These are phyloP conservation scores for Drosophila takahashii DNA, from an alignment of 1,140 invertebrate genomes.

Conservation along the genomic window DNA sequence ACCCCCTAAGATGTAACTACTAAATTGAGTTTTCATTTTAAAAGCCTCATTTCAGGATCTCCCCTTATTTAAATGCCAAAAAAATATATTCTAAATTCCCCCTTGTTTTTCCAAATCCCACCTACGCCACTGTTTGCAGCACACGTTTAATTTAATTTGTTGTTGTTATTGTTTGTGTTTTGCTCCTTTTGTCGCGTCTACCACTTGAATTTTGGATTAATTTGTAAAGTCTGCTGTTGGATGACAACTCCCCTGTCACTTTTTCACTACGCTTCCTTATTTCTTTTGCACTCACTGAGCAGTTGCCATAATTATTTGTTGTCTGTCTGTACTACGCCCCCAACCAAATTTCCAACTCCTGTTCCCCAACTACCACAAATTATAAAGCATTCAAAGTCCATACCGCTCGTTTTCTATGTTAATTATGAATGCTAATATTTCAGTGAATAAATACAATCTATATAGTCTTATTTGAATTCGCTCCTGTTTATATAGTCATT, in stretches of 20 bases:
- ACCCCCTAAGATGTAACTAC: not conserved
- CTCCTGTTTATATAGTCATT: constrained; percentile 3
- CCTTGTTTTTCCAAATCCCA: not conserved
- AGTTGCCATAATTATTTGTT: constrained; percentile 52
- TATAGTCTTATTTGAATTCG: not conserved
- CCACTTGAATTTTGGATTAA: constrained; percentile 78
- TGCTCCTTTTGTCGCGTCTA: constrained; percentile 59
- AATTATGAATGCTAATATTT: constrained; percentile 55
- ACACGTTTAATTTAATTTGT: constrained; percentile 73
- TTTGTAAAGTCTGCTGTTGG: constrained; percentile 65
- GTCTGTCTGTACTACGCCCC: constrained; percentile 18
- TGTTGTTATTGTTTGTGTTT: constrained; percentile 49
- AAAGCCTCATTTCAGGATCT: not conserved
- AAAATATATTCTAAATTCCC: not conserved
- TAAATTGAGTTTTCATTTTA: not conserved
- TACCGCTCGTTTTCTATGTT: constrained; percentile 11
- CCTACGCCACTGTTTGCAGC: not conserved
- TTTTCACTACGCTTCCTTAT: not conserved
- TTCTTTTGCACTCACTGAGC: constrained; percentile 10
- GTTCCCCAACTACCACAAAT: not conserved
- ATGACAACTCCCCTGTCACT: constrained; percentile 4
- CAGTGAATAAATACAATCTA: not conserved
- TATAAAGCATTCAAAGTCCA: not conserved
- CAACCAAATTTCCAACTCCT: constrained; percentile 21
- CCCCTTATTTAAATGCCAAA: too few species aligned